Base-by-base conservation (phyloP, 2,888 invertebrate genomes). In the Liodrosophila aerea region DNA sequence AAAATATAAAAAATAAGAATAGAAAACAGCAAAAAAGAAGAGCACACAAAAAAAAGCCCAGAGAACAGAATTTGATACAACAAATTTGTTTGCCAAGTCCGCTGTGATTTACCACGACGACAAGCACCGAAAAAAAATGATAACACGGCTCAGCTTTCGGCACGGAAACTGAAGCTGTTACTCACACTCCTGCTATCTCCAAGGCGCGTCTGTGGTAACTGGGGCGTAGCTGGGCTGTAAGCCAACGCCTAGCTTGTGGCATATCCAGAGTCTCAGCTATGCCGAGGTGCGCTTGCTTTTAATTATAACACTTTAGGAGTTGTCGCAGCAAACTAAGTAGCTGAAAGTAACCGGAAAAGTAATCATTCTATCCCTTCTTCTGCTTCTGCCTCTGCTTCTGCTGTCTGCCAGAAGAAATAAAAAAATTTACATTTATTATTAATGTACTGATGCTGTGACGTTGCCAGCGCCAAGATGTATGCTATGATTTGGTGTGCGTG, bases 391-490 rank as follows among this genome's bases (percentile, higher is more conserved):
- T 22, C 22, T 29, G 29, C 8, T 7, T 29, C 1, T 39, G 22
- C 22, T 5, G 22, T 22, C 22, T 50, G 31, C 36, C 18, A 31
- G 9, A 29, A 57, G 45, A 50, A 56, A 43, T 64, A 64, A 60
- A 54, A 60, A 76, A 85, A 80, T 85, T 81, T 80, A 63, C 85
- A 85, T 81, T 81, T 83, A 73, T 81, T 83, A 81, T 82, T 85
- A 78, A 85, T 80, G 80, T 76, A 65, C 76, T 75, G 62, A 63
- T 61, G 58, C 56, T 63, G 60, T 64, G 59, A 57, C 64, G 27
- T 39, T 22, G 18, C 36, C 8, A 18, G 41, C 44, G 47, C 47
- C 62, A 49, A 64, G 57, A 50, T 52, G 49, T 60, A 47, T 63
- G 74, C 75, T 60, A 84, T 64, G 66, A 71, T 81, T 68, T 73